phyloP scores from a whole-genome alignment of 2,888 invertebrate species.

The Prosopocoilus inquinatus region DNA sequence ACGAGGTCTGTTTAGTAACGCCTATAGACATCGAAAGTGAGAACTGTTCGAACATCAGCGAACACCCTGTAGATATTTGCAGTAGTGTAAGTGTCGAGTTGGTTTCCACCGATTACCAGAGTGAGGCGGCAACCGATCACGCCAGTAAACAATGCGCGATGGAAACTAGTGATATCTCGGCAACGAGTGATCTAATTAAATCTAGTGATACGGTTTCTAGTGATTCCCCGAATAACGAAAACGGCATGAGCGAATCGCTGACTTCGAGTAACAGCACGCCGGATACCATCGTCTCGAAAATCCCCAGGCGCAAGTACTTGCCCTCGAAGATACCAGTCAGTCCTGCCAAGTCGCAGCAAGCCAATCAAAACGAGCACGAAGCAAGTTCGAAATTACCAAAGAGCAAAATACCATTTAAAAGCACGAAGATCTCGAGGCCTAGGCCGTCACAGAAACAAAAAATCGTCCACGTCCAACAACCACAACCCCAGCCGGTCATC shows the following conservation, averaged over 20 bases:
- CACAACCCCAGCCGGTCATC: conserved; percentile 41
- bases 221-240: conserved; percentile 42
- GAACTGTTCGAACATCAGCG: conserved; percentile 47
- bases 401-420: conserved; percentile 56
- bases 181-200: conserved; percentile 37
- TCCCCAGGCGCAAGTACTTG: conserved; percentile 47
- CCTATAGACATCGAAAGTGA: conserved; percentile 48
- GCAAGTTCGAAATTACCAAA: conserved; percentile 52
- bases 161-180: conserved; percentile 31
- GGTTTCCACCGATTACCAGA: conserved; percentile 39
- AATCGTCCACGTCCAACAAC: conserved; percentile 32
- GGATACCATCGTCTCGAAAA: conserved; percentile 66
- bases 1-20: conserved; percentile 49
- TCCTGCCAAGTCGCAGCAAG: conserved; percentile 27
- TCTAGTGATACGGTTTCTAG: conserved; percentile 42
- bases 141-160: conserved; percentile 19
- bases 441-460: conserved; percentile 32
- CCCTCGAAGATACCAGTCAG: conserved; percentile 43
- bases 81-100: conserved; percentile 43
- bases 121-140: conserved; percentile 17
- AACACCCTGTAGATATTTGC: conserved; percentile 48
- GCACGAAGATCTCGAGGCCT: conserved; percentile 48
- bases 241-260: conserved; percentile 63
- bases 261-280: conserved; percentile 69
- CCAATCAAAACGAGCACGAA: conserved; percentile 49